Base-by-base conservation (phyloP, 2,113 vertebrate genomes). In the Spilogale gracilis region DNA sequence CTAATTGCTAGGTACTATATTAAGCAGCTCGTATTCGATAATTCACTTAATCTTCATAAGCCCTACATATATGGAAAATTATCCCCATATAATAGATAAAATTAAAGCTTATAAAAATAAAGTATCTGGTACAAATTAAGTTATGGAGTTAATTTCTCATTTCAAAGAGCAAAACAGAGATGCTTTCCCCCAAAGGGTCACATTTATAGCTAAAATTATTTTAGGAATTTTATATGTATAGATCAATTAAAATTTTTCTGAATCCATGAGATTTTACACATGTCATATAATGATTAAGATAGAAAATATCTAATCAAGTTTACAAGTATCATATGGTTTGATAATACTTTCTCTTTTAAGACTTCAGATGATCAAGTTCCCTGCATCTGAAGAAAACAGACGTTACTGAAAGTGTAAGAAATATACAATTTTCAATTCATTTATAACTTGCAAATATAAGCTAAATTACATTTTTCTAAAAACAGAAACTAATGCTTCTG, bases 191-290 rank as follows among this genome's bases (percentile, higher is more conserved):
- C 43, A 89, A 67, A 50, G 3, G 30, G 13, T 71, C 81, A 94
- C 6, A 84, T 83, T 69, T 27, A 90, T 23, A 89, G 43, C 25
- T 86, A 95, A 97, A 96, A 81, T 92, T 79, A 74, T 38, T 93
- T 92, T 60, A 32, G 50, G 17, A 89, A 79, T 17, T 52, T 81
- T 86, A 54, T 54, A 54, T 60, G 2, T 76, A 85, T 30, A 81
- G 10, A 9, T 38, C 65, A 94, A 79, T 20, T 78, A 12, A 93
- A 96, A 82, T 43, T 71, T 82, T 20, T 91, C 61, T 76, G 25
- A 73, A 60, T 61, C 25, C 38, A 20, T 48, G 17, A 56, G 6
- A 94, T 63, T 83, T 79, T 82, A 79, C 14, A 56, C 4, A 30
- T 21, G 17, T 84, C 21, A 89, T 27, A 91, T 20, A 73, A 60